Base-by-base conservation (phyloP, 2,797 vertebrate species). In the Enteromius treurensis region DNA sequence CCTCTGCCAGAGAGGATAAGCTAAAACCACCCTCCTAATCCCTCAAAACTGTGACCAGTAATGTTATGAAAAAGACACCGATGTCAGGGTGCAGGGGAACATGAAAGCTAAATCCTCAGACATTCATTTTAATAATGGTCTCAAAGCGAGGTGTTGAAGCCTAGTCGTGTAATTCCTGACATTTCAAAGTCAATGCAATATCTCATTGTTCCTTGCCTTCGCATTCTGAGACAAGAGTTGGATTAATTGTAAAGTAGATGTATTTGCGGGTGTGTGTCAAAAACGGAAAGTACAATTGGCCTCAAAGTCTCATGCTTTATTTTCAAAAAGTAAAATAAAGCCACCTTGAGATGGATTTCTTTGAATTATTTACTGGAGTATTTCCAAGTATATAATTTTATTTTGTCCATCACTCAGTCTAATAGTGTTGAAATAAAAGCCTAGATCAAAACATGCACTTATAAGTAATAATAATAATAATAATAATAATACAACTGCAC, bases 161-260 rank as follows among this genome's bases (percentile, higher is more conserved):
- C 15, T 68, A 21, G 79, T 88, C 86, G 81, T 87, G 86, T 85
- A 84, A 88, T 82, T 84, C 60, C 49, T 90, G 90, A 89, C 86
- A 90, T 91, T 88, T 89, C 81, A 88, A 62, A 90, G 82, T 81
- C 60, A 88, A 77, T 53, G 10, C 67, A 64, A 65, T 32, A 67
- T 77, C 85, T 21, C 32, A 84, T 86, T 89, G 71, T 81, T 79
- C 17, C 45, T 89, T 86, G 64, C 84, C 86, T 84, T 42, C 71
- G 47, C 58, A 81, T 80, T 62, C 67, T 55, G 40, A 77, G 49
- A 79, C 23, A 76, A 17, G 60, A 67, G 34, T 51, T 6, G 14
- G 69, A 67, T 55, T 84, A 80, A 79, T 75, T 75, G 34, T 53
- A 74, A 21, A 40, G 73, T 62, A 49, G 55, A 60, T 53, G 14